Conservation (phyloP, 2,113 vertebrate genomes). For the Pseudorasbora parva region DNA sequence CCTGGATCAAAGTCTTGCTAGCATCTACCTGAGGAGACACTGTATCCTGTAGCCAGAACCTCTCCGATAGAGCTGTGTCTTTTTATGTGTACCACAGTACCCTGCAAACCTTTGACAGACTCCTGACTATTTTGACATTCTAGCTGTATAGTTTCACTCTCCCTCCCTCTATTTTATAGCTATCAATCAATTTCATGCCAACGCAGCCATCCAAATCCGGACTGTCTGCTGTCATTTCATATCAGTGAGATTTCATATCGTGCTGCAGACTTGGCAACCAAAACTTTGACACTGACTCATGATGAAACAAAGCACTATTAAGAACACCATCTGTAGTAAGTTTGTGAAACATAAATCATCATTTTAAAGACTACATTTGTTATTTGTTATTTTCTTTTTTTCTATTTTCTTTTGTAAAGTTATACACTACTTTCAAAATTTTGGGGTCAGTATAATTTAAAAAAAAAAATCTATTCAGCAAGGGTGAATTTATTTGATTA, state of each 20-base stretch:
- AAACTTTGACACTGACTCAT: constrained; percentile 24
- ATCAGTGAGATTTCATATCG: constrained; percentile 6
- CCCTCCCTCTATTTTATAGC: constrained; percentile 6
- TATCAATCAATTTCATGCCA: constrained; percentile 33
- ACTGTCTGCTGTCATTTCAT: not conserved
- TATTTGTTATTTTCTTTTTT: not conserved
- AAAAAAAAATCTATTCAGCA: too few species aligned
- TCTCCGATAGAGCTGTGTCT: not conserved
- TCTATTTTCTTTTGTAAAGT: not conserved
- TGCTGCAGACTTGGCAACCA: not conserved
- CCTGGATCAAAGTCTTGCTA: not conserved
- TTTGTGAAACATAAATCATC: not conserved
- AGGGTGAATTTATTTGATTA: too few species aligned
- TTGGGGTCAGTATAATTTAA: not conserved
- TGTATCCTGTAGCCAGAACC: not conserved
- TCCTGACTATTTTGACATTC: constrained; percentile 3
- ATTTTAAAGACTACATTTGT: not conserved
- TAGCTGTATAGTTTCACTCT: not conserved
- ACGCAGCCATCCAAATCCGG: constrained; percentile 22
- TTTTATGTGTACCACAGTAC: not conserved
- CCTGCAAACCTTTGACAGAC: not conserved
- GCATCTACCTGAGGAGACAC: not conserved
- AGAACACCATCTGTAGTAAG: constrained; percentile 33
- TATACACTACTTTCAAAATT: not conserved
- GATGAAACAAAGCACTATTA: constrained; percentile 25